phyloP scores from a whole-genome alignment of 2,888 invertebrate genomes.

The Agrilus cyanescens region DNA sequence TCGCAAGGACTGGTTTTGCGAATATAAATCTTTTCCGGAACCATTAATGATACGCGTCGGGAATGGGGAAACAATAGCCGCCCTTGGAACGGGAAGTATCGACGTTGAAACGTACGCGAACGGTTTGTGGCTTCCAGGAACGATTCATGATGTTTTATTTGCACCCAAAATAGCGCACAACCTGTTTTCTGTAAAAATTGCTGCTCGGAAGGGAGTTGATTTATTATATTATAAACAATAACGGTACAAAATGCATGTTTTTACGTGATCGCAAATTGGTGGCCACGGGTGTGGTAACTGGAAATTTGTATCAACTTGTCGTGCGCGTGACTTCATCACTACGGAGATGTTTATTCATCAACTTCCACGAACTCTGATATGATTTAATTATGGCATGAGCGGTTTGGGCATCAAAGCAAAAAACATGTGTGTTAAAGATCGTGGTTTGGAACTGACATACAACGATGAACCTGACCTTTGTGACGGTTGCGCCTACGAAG shows the following conservation, averaged over 20 bases:
- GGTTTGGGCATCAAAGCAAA: constrained; percentile 14
- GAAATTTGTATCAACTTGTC: constrained; percentile 1
- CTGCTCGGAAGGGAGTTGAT: constrained; percentile 6
- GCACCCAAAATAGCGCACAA: constrained; percentile 5
- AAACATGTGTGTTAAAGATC: constrained; percentile 9
- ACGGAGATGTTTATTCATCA: too few relatives aligned
- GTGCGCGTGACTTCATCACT: too few relatives aligned
- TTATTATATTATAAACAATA: constrained; percentile 6
- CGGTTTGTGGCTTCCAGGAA: constrained; percentile 7
- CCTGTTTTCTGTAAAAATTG: constrained; percentile 10
- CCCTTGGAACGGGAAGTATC: constrained; percentile 8
- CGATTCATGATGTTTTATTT: constrained; percentile 6
- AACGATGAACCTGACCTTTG: constrained; percentile 8
- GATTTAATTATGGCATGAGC: constrained; percentile 12
- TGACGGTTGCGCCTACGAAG: constrained; percentile 15
- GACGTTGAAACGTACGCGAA: constrained; percentile 10
- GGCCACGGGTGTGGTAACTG: constrained; percentile 6
- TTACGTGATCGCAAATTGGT: constrained; percentile 2
- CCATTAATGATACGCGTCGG: constrained; percentile 7
- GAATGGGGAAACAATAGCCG: constrained; percentile 3
- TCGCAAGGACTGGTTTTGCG: constrained; percentile 10
- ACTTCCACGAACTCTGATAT: neutral
- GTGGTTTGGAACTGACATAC: constrained; percentile 6
- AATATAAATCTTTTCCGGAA: constrained; percentile 6
- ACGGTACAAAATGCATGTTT: constrained; percentile 6